Evolutionary conservation across 2,113 vertebrate genomes (phyloP).

Genomic region (Anolis sagrei): DNA sequence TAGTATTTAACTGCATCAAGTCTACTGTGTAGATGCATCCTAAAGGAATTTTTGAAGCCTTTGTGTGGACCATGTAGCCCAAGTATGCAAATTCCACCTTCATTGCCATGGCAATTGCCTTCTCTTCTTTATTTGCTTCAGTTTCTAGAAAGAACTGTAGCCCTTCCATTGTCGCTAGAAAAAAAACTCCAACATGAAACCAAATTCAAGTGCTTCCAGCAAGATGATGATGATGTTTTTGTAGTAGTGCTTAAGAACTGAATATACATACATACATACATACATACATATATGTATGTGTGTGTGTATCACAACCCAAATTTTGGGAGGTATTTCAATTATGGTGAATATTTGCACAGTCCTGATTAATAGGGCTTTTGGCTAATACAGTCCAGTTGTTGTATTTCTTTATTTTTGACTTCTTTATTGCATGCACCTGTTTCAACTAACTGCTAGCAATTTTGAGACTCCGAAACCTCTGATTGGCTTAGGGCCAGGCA

Average conservation of each 20-base stretch:
- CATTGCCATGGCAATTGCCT: not conserved
- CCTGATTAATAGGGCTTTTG: conserved; percentile 60
- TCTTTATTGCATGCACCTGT: conserved; percentile 77
- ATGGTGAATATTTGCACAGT: conserved; percentile 53
- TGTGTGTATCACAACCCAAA: not conserved
- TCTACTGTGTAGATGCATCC: too few relatives aligned
- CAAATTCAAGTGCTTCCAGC: not conserved
- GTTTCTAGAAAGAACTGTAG: not conserved
- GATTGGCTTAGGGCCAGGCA: conserved; percentile 65
- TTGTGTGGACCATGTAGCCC: too few relatives aligned
- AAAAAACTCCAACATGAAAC: not conserved
- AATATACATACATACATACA: too few relatives aligned
- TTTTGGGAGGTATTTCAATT: conserved; percentile 51
- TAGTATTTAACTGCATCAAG: too few relatives aligned
- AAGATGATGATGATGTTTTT: not conserved
- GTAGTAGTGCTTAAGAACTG: not conserved
- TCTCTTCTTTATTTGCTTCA: not conserved
- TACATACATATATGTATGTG: too few relatives aligned
- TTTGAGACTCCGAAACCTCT: conserved; percentile 59
- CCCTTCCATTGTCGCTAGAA: not conserved
- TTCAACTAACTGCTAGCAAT: conserved; percentile 65
- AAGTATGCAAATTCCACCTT: not conserved
- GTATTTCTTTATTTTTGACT: conserved; percentile 71
- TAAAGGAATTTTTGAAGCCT: too few relatives aligned
- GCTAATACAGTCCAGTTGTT: conserved; percentile 72